phyloP scores from a whole-genome alignment of 2,888 invertebrate genomes.

The Keiferia lycopersicella region DNA sequence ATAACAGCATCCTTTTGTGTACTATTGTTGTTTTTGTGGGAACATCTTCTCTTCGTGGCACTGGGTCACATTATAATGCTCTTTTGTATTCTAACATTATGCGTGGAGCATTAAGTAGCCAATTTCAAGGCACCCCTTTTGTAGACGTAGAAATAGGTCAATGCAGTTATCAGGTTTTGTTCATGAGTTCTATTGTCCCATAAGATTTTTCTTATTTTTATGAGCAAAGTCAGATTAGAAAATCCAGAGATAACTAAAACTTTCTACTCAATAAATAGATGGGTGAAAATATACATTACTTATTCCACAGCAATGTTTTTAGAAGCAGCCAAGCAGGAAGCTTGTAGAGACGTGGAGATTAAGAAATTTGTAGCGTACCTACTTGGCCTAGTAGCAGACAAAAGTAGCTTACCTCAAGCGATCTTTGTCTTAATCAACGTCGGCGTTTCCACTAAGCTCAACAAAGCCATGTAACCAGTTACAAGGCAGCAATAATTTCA shows the following conservation, averaged over 20 bases:
- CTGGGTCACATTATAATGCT: conserved; percentile 50
- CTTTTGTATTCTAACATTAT: conserved; percentile 45
- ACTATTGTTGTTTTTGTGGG: conserved; percentile 74
- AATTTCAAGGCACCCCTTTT: conserved; percentile 28
- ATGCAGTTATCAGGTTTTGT: neutral
- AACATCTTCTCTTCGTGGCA: conserved; percentile 60
- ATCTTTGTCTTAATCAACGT: conserved; percentile 40
- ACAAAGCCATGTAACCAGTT: conserved; percentile 34
- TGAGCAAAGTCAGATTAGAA: neutral
- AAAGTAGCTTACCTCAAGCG: conserved; percentile 29
- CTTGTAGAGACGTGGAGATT: neutral
- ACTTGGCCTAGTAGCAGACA: conserved; percentile 3
- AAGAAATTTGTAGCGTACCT: neutral
- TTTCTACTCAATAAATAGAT: no score
- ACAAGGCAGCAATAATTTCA: conserved; percentile 34
- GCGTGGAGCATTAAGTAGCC: conserved; percentile 43
- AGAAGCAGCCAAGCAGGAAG: neutral
- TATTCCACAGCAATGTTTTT: no score
- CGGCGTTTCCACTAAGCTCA: conserved; percentile 30
- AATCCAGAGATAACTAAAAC: no score
- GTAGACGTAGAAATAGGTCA: conserved; percentile 3
- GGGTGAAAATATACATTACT: no score
- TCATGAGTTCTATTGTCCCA: neutral
- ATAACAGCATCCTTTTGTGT: conserved; percentile 79
- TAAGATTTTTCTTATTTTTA: neutral